These are phyloP conservation scores for Eristalis intricaria DNA, from an alignment of 2,888 invertebrate species.

Conservation along the genomic window DNA sequence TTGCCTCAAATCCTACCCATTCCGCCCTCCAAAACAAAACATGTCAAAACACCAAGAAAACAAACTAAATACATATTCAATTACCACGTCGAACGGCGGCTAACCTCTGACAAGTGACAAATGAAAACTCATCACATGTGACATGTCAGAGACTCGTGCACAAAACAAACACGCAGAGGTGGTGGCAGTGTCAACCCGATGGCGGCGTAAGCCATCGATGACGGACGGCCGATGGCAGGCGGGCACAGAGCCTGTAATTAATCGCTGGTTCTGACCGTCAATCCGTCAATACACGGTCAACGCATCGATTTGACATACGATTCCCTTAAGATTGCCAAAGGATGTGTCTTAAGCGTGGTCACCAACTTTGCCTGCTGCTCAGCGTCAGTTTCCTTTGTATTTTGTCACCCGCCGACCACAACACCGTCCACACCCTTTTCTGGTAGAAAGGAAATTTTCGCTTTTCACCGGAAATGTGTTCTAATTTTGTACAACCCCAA, in stretches of 20 bases:
- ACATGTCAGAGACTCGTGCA: not conserved
- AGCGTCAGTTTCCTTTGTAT: not conserved
- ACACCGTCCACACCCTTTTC: conserved; percentile 37
- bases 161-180: conserved; percentile 6
- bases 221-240: not conserved
- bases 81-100: conserved; percentile 20
- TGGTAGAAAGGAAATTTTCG: conserved; percentile 41
- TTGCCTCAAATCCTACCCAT: not conserved
- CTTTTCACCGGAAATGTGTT: conserved; percentile 46
- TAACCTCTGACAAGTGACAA: conserved; percentile 26
- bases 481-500: conserved; percentile 9
- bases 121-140: conserved; percentile 25
- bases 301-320: conserved; percentile 26
- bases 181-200: not conserved
- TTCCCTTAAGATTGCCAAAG: not conserved
- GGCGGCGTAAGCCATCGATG: not conserved
- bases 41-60: conserved; percentile 6
- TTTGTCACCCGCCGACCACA: not conserved
- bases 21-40: not conserved
- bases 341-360: not conserved
- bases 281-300: not conserved
- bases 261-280: conserved; percentile 1
- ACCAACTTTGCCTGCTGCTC: not conserved
- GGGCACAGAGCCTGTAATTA: not conserved
- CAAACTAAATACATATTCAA: conserved; percentile 29